These are phyloP conservation scores for Stenoptilia bipunctidactyla DNA, from an alignment of 2,888 invertebrate species.

Conservation along the genomic window DNA sequence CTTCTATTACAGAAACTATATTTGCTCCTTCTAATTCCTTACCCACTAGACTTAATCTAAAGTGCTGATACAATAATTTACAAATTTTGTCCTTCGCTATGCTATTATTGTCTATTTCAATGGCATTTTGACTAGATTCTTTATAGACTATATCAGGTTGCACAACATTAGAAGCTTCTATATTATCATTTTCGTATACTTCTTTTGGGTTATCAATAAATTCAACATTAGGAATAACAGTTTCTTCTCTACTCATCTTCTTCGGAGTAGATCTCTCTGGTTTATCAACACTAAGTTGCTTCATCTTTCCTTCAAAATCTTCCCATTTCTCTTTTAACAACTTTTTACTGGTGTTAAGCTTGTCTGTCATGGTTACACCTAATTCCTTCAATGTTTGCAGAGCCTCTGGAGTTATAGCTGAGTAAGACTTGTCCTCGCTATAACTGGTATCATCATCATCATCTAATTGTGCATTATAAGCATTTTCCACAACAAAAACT, in stretches of 20 bases:
- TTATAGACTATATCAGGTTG: slow-evolving; percentile 46
- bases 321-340: slow-evolving; percentile 69
- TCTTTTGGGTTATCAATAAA: not conserved
- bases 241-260: too few relatives aligned
- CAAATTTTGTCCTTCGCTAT: slow-evolving; percentile 39
- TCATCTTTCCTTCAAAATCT: slow-evolving; percentile 60
- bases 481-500: slow-evolving; percentile 68
- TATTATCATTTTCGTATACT: not conserved
- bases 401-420: slow-evolving; percentile 46
- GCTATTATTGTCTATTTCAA: slow-evolving; percentile 44
- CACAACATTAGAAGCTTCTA: not conserved
- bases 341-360: slow-evolving; percentile 63
- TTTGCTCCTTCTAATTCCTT: slow-evolving; percentile 46
- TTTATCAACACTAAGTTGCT: slow-evolving; percentile 45
- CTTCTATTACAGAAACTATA: slow-evolving; percentile 53
- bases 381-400: slow-evolving; percentile 65
- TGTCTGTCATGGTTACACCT: slow-evolving; percentile 59
- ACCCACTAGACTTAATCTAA: slow-evolving; percentile 54
- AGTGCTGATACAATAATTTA: slow-evolving; percentile 53
- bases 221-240: not conserved
- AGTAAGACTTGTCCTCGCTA: slow-evolving; percentile 43
- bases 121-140: slow-evolving; percentile 58
- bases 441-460: slow-evolving; percentile 26
- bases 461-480: slow-evolving; percentile 41
- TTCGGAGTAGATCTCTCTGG: slow-evolving; percentile 6